Evolutionary conservation across 2,888 invertebrate species (phyloP).

Genomic region (Acanthacorydalis orientalis): DNA sequence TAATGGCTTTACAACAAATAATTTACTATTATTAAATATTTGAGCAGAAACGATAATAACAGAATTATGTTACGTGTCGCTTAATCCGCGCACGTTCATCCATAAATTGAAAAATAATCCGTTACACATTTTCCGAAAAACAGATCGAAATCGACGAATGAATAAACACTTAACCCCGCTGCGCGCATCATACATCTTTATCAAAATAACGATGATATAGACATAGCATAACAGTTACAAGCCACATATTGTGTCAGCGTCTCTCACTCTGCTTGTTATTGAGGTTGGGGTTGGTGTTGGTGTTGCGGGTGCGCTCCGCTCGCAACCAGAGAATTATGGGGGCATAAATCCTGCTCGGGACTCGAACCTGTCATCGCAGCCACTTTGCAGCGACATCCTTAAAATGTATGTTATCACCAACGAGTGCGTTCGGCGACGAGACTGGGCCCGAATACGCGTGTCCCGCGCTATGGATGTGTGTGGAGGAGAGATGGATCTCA

Average conservation of each 20-base stretch:
- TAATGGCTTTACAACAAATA: no score
- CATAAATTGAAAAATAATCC: no score
- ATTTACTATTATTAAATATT: no score
- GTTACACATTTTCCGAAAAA: no score
- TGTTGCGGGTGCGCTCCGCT: neutral
- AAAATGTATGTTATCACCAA: neutral
- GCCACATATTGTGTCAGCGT: neutral
- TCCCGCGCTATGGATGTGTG: no score
- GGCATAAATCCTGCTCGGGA: slow-evolving; percentile 4
- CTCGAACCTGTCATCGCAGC: slow-evolving; percentile 7
- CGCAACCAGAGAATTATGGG: slow-evolving; percentile 3
- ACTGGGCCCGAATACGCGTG: no score
- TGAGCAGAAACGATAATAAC: no score
- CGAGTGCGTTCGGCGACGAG: neutral
- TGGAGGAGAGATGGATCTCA: no score
- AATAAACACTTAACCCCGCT: no score
- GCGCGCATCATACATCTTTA: neutral
- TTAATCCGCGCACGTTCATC: no score
- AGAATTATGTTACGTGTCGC: no score
- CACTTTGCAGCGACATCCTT: neutral
- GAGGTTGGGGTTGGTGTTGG: neutral
- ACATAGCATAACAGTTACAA: neutral
- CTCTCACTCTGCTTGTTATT: neutral
- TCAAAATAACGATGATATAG: neutral
- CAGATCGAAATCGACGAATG: no score